These are phyloP conservation scores for Chalcosyrphus nemorum DNA, from an alignment of 2,888 invertebrate species.

Conservation along the genomic window DNA sequence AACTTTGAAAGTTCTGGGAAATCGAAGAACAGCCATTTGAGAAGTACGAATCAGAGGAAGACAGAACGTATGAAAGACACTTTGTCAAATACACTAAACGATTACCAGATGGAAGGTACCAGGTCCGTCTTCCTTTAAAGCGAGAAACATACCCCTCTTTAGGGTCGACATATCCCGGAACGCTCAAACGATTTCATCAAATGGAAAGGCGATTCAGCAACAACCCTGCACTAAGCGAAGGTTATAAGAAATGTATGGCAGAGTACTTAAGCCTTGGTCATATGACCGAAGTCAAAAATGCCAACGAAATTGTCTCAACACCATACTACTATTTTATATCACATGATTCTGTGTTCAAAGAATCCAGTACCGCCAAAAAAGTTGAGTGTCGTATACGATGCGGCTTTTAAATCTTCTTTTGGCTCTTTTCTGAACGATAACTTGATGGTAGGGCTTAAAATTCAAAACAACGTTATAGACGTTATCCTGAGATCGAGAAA, in stretches of 20 bases:
- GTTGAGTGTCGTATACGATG: conserved; percentile 46
- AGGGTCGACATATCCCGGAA: not conserved
- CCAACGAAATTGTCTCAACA: too few species aligned
- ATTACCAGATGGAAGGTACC: not conserved
- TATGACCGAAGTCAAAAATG: not conserved
- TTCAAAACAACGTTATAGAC: conserved; percentile 46
- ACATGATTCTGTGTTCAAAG: not conserved
- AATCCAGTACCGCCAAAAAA: conserved; percentile 6
- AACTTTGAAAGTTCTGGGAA: not conserved
- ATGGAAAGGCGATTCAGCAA: too few species aligned
- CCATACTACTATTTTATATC: not conserved
- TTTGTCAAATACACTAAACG: not conserved
- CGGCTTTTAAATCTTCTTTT: conserved; percentile 32
- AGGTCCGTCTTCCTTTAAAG: not conserved
- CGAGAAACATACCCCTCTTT: conserved; percentile 29
- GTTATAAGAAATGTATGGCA: not conserved
- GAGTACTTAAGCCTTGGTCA: not conserved
- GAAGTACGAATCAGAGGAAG: not conserved
- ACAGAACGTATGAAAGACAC: not conserved
- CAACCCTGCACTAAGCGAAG: not conserved
- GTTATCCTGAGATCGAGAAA: conserved; percentile 21
- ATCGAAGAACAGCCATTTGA: not conserved
- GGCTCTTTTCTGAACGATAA: conserved; percentile 13
- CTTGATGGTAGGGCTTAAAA: conserved; percentile 33
- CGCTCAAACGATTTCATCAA: too few species aligned